Evolutionary conservation across 30 jellyfish, hydroid and myxozoan species (phyloP).

Genomic region (Morbakka virulenta): DNA sequence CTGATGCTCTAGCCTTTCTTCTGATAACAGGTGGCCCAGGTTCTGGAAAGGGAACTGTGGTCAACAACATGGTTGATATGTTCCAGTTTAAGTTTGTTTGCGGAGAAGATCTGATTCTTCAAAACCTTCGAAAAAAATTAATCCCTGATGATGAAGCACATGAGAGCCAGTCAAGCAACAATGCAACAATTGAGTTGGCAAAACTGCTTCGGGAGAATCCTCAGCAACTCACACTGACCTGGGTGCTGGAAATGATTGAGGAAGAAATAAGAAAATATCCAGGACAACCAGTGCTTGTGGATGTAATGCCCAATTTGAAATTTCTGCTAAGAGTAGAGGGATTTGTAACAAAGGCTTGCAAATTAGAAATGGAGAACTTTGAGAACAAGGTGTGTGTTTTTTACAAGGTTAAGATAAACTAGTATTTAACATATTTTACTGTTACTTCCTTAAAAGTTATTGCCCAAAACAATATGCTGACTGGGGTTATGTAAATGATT

Average conservation of each 20-base stretch:
- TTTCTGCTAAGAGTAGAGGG: constrained; percentile 53
- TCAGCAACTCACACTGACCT: constrained; percentile 46
- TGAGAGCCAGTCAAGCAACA: too few relatives aligned
- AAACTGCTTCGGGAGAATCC: constrained; percentile 58
- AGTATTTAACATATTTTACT: too few relatives aligned
- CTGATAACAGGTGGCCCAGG: constrained; percentile 92
- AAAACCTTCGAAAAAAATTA: constrained; percentile 41
- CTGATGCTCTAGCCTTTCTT: not conserved
- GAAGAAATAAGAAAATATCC: constrained; percentile 47
- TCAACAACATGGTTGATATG: constrained; percentile 70
- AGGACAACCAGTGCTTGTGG: constrained; percentile 70
- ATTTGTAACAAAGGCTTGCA: constrained; percentile 66
- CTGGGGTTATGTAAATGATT: too few relatives aligned
- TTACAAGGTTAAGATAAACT: too few relatives aligned
- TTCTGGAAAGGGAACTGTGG: constrained; percentile 90
- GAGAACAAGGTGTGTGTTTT: constrained; percentile 58
- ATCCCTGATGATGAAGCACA: constrained; percentile 46
- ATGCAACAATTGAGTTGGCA: constrained; percentile 51
- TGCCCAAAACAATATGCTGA: too few relatives aligned
- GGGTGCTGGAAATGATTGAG: constrained; percentile 77
- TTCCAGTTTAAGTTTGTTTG: constrained; percentile 73
- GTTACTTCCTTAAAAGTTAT: too few relatives aligned
- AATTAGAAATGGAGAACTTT: constrained; percentile 53
- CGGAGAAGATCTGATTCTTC: constrained; percentile 74
- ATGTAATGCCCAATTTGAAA: constrained; percentile 80